Evolutionary conservation across 2,113 vertebrate species (phyloP).

Genomic region (Phylloscopus trochilus): DNA sequence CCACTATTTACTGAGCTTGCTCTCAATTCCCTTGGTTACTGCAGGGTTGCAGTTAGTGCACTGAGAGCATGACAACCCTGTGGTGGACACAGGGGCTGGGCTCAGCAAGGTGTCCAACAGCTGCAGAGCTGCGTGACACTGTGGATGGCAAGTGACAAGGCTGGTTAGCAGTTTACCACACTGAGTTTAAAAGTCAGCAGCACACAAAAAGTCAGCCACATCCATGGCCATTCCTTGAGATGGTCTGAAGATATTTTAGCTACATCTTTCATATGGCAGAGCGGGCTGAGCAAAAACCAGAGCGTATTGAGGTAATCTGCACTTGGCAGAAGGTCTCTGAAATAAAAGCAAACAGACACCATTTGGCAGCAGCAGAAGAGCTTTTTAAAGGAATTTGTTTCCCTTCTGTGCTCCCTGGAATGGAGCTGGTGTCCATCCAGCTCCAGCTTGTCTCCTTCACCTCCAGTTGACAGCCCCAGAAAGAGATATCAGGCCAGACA

Average conservation of each 20-base stretch:
- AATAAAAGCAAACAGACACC: neutral
- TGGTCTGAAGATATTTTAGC: neutral
- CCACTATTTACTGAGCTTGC: neutral
- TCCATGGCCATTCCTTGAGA: neutral
- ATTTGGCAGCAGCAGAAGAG: neutral
- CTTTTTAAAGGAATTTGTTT: neutral
- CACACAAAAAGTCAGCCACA: neutral
- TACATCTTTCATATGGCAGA: neutral
- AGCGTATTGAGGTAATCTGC: neutral
- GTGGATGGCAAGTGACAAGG: neutral
- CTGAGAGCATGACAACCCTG: neutral
- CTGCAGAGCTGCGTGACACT: accelerated
- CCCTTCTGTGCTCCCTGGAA: neutral
- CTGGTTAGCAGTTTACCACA: neutral
- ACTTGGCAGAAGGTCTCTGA: neutral
- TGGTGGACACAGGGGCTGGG: neutral
- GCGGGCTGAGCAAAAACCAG: accelerated
- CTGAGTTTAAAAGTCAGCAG: neutral
- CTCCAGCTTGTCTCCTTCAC: neutral
- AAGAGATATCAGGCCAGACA: neutral
- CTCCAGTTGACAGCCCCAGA: neutral
- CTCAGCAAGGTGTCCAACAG: neutral
- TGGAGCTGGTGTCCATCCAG: neutral
- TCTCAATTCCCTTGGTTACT: neutral
- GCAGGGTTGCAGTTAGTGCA: neutral